Percentiles rank a stretch among this genome's conserved stretches.
These are phyloP conservation scores for Lobophora halterata DNA, from an alignment of 2,888 invertebrate species.

Conservation along the genomic window DNA sequence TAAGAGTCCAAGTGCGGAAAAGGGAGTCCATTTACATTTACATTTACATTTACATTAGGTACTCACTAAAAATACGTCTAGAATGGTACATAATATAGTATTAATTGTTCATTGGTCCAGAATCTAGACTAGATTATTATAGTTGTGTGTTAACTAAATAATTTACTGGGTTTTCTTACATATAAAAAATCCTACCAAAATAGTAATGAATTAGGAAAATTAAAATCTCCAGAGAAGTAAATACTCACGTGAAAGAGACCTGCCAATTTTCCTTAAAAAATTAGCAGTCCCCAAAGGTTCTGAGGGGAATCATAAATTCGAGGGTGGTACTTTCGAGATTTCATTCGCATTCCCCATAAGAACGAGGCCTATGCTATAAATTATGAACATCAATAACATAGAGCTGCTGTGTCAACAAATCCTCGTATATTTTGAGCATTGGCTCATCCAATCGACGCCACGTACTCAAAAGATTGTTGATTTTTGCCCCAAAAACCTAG, in stretches of 20 bases:
- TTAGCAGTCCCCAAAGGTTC: slow-evolving; percentile 69
- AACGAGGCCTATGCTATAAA: slow-evolving; percentile 66
- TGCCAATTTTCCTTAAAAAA: slow-evolving; percentile 56
- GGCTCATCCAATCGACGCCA: too few species aligned
- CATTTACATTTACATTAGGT: too few species aligned
- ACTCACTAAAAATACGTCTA: too few species aligned
- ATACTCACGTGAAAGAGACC: slow-evolving; percentile 19
- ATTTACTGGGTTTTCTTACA: too few species aligned
- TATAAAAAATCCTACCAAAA: slow-evolving; percentile 2
- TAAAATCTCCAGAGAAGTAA: slow-evolving; percentile 9
- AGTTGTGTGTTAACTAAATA: slow-evolving; percentile 1
- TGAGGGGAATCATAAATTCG: slow-evolving; percentile 66
- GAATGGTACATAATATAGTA: too few species aligned
- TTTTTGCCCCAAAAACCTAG: too few species aligned
- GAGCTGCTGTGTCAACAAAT: slow-evolving; percentile 66
- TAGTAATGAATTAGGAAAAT: slow-evolving; percentile 1
- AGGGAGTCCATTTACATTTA: too few species aligned
- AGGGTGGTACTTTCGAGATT: slow-evolving; percentile 65
- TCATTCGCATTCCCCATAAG: slow-evolving; percentile 64
- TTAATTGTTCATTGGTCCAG: too few species aligned
- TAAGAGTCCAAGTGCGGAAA: too few species aligned
- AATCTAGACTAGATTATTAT: slow-evolving; percentile 8
- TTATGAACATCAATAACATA: slow-evolving; percentile 74
- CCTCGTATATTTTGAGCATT: background rate
- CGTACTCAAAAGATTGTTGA: too few species aligned